These are phyloP conservation scores for Sander vitreus DNA, from an alignment of 2,113 vertebrate species.

Conservation along the genomic window DNA sequence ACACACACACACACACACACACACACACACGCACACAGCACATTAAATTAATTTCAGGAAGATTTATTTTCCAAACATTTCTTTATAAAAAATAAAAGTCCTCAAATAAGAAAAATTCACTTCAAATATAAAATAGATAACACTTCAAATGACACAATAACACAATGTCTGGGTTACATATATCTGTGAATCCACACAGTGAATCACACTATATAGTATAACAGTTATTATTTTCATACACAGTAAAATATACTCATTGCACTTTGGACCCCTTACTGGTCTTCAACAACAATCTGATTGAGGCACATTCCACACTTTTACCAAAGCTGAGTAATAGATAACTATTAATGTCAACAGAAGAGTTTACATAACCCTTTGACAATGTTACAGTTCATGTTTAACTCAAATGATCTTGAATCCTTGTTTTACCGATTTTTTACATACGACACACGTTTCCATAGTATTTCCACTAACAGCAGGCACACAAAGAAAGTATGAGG, in stretches of 20 bases:
- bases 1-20: too few relatives aligned
- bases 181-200: not conserved
- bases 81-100: slow-evolving; percentile 32
- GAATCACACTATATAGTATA: slow-evolving; percentile 1
- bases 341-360: not conserved
- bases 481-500: not conserved
- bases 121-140: slow-evolving; percentile 26
- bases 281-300: not conserved
- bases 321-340: slow-evolving; percentile 15
- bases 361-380: slow-evolving; percentile 3
- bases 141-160: not conserved
- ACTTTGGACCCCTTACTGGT: not conserved
- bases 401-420: not conserved
- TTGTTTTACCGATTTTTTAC: not conserved
- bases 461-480: not conserved
- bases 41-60: not conserved
- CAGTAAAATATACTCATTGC: not conserved
- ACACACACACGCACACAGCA: too few relatives aligned
- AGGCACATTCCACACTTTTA: not conserved
- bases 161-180: not conserved
- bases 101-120: slow-evolving; percentile 23
- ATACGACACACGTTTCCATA: not conserved
- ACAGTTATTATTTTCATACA: not conserved
- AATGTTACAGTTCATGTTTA: not conserved
- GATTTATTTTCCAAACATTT: slow-evolving; percentile 20